These are phyloP conservation scores for Pteronotus mesoamericanus DNA, from an alignment of 2,797 vertebrate species.

Conservation along the genomic window DNA sequence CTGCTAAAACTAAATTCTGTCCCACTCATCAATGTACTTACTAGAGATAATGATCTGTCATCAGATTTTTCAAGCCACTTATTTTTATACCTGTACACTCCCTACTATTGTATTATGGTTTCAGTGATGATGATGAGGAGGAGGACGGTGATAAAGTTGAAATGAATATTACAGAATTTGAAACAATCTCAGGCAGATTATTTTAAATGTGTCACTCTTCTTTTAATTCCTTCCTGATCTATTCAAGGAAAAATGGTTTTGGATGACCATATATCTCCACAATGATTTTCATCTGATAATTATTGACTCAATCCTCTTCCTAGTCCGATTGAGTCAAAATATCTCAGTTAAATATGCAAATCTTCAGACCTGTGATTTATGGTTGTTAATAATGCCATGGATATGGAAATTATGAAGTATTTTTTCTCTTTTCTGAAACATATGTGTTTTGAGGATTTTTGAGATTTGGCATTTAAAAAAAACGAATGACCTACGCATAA, in stretches of 20 bases:
- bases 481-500: not conserved
- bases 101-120: not conserved
- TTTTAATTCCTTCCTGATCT: not conserved
- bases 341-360: not conserved
- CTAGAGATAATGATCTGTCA: too few species aligned
- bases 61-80: not conserved
- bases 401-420: not conserved
- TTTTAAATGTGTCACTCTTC: not conserved
- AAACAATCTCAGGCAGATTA: not conserved
- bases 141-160: not conserved
- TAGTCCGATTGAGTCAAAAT: not conserved
- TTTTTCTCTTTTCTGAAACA: not conserved
- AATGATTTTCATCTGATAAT: not conserved
- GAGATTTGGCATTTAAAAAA: not conserved
- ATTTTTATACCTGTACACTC: not conserved
- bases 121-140: not conserved
- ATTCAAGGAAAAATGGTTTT: not conserved
- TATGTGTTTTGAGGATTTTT: not conserved
- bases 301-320: not conserved
- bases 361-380: not conserved
- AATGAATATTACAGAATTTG: not conserved
- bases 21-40: not conserved
- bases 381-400: not conserved
- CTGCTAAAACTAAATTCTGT: not conserved
- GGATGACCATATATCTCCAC: not conserved